A percentile compares a stretch with the other conserved stretches of the same genome.
phyloP scores from a whole-genome alignment of 2,888 invertebrate species.

The Shargacucullia verbasci region DNA sequence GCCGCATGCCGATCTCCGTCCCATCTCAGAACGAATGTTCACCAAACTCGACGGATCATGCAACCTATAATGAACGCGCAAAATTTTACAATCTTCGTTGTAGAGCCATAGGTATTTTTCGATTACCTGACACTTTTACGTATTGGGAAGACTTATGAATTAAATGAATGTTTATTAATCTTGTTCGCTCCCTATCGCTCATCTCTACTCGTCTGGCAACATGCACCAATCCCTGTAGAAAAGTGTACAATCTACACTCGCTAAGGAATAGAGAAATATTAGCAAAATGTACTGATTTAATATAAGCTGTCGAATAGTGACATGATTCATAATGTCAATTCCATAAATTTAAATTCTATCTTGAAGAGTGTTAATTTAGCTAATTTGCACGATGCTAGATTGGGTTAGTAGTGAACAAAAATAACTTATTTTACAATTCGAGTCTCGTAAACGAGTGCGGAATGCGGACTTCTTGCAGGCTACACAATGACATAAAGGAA shows the following conservation, averaged over 20 bases:
- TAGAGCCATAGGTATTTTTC: neutral
- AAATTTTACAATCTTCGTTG: conserved; percentile 21
- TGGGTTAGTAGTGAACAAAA: conserved; percentile 30
- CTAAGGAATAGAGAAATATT: too few relatives aligned
- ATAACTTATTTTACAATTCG: conserved; percentile 42
- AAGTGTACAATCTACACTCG: too few relatives aligned
- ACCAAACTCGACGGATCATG: conserved; percentile 43
- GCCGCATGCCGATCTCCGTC: conserved; percentile 75
- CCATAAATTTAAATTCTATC: too few relatives aligned
- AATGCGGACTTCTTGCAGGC: conserved; percentile 49
- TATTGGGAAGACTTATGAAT: neutral
- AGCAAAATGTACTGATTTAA: too few relatives aligned
- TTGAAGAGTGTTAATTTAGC: conserved; percentile 29
- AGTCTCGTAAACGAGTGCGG: conserved; percentile 43
- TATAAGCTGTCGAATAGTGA: too few relatives aligned
- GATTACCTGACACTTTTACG: neutral
- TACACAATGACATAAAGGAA: conserved; percentile 13
- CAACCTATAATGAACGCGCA: conserved; percentile 21
- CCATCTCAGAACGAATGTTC: conserved; percentile 63
- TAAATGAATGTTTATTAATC: neutral
- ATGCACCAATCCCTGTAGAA: too few relatives aligned
- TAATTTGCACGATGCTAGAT: conserved; percentile 29
- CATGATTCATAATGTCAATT: too few relatives aligned
- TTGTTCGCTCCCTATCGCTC: too few relatives aligned
- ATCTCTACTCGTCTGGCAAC: too few relatives aligned